phyloP scores from a whole-genome alignment of 2,888 invertebrate genomes.

The Stratiomys singularior region DNA sequence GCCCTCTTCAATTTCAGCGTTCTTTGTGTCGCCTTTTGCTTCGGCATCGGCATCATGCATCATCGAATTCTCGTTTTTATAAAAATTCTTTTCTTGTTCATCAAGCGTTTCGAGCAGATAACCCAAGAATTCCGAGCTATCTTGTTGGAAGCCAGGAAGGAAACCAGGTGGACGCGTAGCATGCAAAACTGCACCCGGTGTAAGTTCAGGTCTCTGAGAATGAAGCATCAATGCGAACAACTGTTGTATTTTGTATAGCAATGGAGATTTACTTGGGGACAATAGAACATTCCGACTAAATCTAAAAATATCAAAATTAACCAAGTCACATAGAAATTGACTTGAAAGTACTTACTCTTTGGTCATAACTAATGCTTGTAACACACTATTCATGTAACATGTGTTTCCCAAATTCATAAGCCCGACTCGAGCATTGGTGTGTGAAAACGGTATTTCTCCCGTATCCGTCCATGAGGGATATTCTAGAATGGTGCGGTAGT shows the following conservation, averaged over 20 bases:
- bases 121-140: conserved; percentile 87
- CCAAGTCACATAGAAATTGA: background rate
- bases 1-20: background rate
- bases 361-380: conserved; percentile 86
- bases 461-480: conserved; percentile 61
- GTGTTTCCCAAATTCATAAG: conserved; percentile 87
- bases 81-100: conserved; percentile 72
- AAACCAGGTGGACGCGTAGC: conserved; percentile 83
- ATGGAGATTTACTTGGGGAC: conserved; percentile 67
- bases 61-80: background rate
- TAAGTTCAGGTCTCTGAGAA: conserved; percentile 73
- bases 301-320: conserved; percentile 59
- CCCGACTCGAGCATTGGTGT: conserved; percentile 70
- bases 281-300: conserved; percentile 76
- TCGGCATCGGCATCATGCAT: background rate
- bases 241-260: conserved; percentile 75
- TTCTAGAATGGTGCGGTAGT: conserved; percentile 63
- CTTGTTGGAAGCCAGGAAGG: conserved; percentile 81
- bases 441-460: conserved; percentile 52
- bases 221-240: conserved; percentile 79
- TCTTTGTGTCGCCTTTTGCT: background rate
- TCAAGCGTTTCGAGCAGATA: conserved; percentile 71
- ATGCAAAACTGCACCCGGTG: conserved; percentile 77
- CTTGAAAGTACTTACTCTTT: conserved; percentile 69
- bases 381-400: conserved; percentile 89